Base-by-base conservation (phyloP, 2,113 vertebrate species). In the Ochotona curzoniae region DNA sequence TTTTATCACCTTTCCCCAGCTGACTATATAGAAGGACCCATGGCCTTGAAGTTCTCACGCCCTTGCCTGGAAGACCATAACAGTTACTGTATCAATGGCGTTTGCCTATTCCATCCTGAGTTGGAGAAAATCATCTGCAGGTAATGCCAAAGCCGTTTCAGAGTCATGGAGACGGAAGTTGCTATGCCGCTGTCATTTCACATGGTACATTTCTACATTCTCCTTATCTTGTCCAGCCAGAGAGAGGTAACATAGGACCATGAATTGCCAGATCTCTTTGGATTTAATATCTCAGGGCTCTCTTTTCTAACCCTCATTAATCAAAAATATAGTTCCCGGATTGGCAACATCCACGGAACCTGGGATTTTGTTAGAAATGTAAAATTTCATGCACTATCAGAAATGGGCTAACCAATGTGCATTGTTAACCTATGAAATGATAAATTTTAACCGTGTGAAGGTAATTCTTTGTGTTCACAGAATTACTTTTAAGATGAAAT, bases 41-140 rank as follows among this genome's bases (percentile, higher is more conserved):
- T 96, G 90, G 97, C 97, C 71, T 71, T 98, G 96, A 98, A 97
- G 96, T 96, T 98, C 32, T 97, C 97, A 87, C 98, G 97, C 61
- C 94, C 96, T 73, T 98, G 98, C 80, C 96, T 98, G 13, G 98
- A 98, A 83, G 97, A 98, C 0, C 98, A 98, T 47, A 64, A 98
- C 26, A 98, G 97, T 92, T 98, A 98, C 38, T 98, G 98, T 60
- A 98, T 98, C 93, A 98, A 98, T 0, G 98, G 98, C 13, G 95
- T 97, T 67, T 98, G 98, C 0, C 95, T 97, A 5, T 98, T 98
- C 93, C 98, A 98, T 91, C 98, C 91, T 0, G 98, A 98, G 6
- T 64, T 98, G 96, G 95, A 96, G 94, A 98, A 97, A 93, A 98
- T 97, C 92, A 97, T 98, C 95, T 98, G 98, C 98, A 98, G 98